Evolutionary conservation across 53 echinoderm and acorn worm species (phyloP).

Genomic region (Astropecten irregularis): DNA sequence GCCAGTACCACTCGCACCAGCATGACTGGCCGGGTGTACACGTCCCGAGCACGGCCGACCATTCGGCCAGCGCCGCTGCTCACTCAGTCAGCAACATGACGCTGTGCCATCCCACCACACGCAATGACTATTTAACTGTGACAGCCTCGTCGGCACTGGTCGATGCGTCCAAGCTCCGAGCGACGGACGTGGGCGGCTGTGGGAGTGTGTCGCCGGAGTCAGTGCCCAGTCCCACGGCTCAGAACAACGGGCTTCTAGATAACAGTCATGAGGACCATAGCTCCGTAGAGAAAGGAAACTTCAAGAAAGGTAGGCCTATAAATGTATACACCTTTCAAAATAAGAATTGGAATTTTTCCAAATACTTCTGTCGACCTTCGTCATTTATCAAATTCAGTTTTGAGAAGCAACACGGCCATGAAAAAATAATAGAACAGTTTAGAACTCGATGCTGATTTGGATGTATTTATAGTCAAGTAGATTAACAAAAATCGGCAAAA

Average conservation of each 20-base stretch:
- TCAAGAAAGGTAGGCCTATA: conserved; percentile 25
- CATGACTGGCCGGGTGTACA: conserved; percentile 71
- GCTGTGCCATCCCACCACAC: conserved; percentile 64
- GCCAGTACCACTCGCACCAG: conserved; percentile 82
- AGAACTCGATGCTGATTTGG: too few relatives aligned
- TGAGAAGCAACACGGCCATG: too few relatives aligned
- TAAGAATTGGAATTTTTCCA: too few relatives aligned
- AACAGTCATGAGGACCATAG: conserved; percentile 8
- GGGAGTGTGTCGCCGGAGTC: conserved; percentile 54
- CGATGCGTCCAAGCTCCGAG: conserved; percentile 10
- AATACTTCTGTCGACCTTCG: too few relatives aligned
- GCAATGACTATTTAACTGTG: conserved; percentile 56
- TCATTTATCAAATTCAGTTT: too few relatives aligned
- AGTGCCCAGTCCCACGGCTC: conserved; percentile 40
- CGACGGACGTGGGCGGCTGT: conserved; percentile 23
- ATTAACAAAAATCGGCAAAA: too few relatives aligned
- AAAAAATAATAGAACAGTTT: too few relatives aligned
- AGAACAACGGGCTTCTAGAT: conserved; percentile 32
- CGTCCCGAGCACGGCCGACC: conserved; percentile 65
- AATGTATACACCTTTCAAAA: background rate
- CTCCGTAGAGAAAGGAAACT: conserved; percentile 27
- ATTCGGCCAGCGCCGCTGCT: conserved; percentile 37
- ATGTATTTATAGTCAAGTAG: too few relatives aligned
- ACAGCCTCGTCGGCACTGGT: conserved; percentile 7
- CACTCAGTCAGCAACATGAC: conserved; percentile 56